Conservation (phyloP, 2,888 invertebrate genomes). For the Anarsia innoxiella region DNA sequence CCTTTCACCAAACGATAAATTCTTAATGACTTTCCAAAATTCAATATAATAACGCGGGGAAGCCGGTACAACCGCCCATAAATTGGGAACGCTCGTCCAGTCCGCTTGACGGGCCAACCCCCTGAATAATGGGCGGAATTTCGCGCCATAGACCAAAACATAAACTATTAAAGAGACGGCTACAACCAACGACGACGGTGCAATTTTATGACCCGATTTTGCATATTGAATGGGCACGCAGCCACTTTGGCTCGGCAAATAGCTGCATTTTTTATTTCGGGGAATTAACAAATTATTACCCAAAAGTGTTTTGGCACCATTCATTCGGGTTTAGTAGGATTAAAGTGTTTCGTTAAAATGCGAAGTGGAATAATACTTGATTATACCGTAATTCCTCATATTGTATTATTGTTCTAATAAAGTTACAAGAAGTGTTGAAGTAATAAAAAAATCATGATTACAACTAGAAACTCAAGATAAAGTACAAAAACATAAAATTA, state of each 20-base stretch:
- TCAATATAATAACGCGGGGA: constrained; percentile 23
- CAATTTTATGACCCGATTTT: constrained; percentile 47
- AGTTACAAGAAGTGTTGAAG: background rate
- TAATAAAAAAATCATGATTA: constrained; percentile 15
- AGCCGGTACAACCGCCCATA: constrained; percentile 32
- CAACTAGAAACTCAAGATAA: constrained; percentile 17
- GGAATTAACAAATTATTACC: constrained; percentile 23
- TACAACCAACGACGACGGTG: constrained; percentile 33
- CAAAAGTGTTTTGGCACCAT: constrained; percentile 9
- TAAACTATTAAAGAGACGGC: constrained; percentile 51
- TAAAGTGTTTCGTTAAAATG: background rate
- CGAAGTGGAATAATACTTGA: no score
- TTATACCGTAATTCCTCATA: no score
- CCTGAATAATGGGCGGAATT: constrained; percentile 57
- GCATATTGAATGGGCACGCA: constrained; percentile 35
- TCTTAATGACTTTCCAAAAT: constrained; percentile 27
- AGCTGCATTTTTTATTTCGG: constrained; percentile 29
- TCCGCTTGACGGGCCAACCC: constrained; percentile 44
- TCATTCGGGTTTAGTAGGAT: background rate
- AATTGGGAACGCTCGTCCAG: constrained; percentile 41
- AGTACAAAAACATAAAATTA: constrained; percentile 19
- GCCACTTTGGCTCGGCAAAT: constrained; percentile 30
- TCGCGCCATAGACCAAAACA: constrained; percentile 48
- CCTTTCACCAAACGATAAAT: constrained; percentile 18
- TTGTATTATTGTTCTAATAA: no score